These are phyloP conservation scores for Drosophila pullipes DNA, from an alignment of 2,888 invertebrate genomes.

Conservation along the genomic window DNA sequence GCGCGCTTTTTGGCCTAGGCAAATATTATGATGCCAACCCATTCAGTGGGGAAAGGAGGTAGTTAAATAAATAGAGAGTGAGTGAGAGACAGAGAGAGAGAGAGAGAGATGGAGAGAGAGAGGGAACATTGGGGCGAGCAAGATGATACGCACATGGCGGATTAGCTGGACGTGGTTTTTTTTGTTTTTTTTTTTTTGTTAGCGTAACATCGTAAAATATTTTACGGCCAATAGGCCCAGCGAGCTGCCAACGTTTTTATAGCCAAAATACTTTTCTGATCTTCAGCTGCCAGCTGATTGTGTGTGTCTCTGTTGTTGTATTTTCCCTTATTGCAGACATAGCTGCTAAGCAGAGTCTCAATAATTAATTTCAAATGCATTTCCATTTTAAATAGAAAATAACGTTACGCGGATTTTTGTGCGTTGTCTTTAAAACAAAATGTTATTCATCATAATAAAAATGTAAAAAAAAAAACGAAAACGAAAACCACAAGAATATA, in stretches of 20 bases:
- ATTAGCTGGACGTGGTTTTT: conserved; percentile 41
- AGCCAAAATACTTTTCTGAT: conserved; percentile 29
- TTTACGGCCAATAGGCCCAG: conserved; percentile 72
- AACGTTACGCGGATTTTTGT: not conserved
- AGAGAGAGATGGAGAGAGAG: not conserved
- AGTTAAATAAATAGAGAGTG: conserved; percentile 1
- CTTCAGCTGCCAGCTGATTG: conserved; percentile 48
- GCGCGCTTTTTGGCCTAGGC: conserved; percentile 62
- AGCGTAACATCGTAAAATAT: conserved; percentile 80
- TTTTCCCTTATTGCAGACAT: conserved; percentile 10
- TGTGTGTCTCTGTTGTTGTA: conserved; percentile 11
- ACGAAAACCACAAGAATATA: conserved; percentile 19
- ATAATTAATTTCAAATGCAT: conserved; percentile 17
- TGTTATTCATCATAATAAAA: conserved; percentile 25
- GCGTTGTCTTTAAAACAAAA: conserved; percentile 6
- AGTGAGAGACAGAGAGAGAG: not conserved
- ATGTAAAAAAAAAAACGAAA: conserved; percentile 41
- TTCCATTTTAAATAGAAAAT: conserved; percentile 15
- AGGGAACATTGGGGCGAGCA: not conserved
- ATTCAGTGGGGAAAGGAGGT: conserved; percentile 15
- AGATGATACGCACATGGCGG: conserved; percentile 38
- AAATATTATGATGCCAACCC: conserved; percentile 79
- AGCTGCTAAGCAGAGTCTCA: conserved; percentile 23
- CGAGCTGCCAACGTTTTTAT: conserved; percentile 74
- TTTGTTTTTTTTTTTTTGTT: conserved; percentile 36